A percentile compares a stretch with the other conserved stretches of the same genome.
Evolutionary conservation across 2,113 vertebrate species (phyloP).

Genomic region (Piprites chloris): DNA sequence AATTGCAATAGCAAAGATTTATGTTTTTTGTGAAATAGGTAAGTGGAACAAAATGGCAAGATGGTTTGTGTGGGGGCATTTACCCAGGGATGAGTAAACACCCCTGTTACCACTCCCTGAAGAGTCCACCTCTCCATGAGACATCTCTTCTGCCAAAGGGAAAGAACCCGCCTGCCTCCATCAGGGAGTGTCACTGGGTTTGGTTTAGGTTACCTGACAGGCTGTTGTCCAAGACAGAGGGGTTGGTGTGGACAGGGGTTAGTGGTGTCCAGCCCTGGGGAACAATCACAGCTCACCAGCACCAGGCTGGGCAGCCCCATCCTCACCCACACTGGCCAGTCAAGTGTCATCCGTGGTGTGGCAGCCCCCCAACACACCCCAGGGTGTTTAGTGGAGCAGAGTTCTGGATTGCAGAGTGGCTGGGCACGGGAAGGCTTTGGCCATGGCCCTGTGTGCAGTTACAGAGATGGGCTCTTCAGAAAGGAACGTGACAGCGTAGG

Average conservation of each 20-base stretch:
- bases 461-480: neutral
- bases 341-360: rapidly evolving
- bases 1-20: neutral
- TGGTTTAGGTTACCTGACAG: neutral
- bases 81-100: neutral
- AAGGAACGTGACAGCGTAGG: neutral
- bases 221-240: neutral
- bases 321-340: neutral
- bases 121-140: neutral
- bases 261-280: neutral
- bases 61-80: neutral
- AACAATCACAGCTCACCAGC: neutral
- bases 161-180: neutral
- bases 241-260: neutral
- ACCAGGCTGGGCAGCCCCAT: neutral
- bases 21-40: neutral
- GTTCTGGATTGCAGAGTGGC: neutral
- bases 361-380: neutral
- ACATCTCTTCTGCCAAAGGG: neutral
- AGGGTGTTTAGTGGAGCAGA: rapidly evolving
- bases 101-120: neutral
- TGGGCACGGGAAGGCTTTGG: neutral
- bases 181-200: neutral
- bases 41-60: neutral
- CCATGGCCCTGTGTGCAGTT: neutral